Percentiles rank a stretch among this genome's conserved stretches.
Conservation (phyloP, 1,140 invertebrate species). For the Achroia grisella region DNA sequence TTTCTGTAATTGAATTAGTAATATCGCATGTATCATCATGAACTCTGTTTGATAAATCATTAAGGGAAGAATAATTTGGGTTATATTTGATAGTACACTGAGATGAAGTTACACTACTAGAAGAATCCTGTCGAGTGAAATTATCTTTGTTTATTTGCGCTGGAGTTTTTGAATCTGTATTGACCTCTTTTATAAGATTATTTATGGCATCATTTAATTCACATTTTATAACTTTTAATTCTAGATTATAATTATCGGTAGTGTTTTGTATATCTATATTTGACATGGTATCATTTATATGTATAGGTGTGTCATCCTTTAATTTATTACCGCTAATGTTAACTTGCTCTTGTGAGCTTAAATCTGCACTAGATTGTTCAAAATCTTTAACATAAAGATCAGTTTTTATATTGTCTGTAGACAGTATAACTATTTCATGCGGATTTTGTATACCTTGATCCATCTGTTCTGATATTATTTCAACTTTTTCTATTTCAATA, state of each 20-base stretch:
- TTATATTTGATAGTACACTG: slow-evolving; percentile 73
- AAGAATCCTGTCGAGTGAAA: slow-evolving; percentile 66
- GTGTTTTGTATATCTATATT: slow-evolving; percentile 5
- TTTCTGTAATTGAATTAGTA: slow-evolving; percentile 14
- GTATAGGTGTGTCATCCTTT: too few relatives aligned
- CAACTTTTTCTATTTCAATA: slow-evolving; percentile 11
- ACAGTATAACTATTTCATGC: slow-evolving; percentile 56
- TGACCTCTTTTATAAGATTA: slow-evolving; percentile 64
- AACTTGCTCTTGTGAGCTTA: neutral
- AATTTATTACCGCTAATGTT: neutral
- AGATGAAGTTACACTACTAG: slow-evolving; percentile 67
- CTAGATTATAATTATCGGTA: slow-evolving; percentile 40
- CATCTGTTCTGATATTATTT: neutral
- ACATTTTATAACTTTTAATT: slow-evolving; percentile 64
- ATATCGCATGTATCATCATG: slow-evolving; percentile 38
- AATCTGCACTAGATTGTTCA: slow-evolving; percentile 6
- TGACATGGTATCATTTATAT: neutral
- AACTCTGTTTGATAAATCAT: slow-evolving; percentile 60
- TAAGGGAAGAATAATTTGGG: slow-evolving; percentile 62
- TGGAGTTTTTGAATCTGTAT: slow-evolving; percentile 42
- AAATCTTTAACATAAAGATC: slow-evolving; percentile 57
- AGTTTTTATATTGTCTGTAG: slow-evolving; percentile 53
- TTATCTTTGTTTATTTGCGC: slow-evolving; percentile 37
- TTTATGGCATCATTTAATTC: slow-evolving; percentile 66
- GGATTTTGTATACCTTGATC: slow-evolving; percentile 1